phyloP scores from a whole-genome alignment of 2,797 vertebrate genomes.

The Sarcoramphus papa region DNA sequence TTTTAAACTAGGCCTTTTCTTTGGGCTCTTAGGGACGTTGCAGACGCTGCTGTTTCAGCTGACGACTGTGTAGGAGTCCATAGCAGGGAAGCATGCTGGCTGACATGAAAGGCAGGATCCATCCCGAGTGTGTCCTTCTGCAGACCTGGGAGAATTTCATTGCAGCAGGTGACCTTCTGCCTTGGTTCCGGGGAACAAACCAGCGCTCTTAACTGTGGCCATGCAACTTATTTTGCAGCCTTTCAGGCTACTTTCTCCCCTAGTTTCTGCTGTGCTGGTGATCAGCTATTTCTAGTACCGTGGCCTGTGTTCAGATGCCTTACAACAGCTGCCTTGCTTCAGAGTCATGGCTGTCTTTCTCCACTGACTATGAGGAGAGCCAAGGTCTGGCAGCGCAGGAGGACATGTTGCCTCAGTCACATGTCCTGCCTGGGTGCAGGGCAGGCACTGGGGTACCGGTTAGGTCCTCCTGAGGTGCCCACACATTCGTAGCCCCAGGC shows the following conservation, averaged over 20 bases:
- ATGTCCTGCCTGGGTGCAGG: neutral
- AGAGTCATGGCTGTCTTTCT: fast-evolving
- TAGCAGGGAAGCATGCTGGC: neutral
- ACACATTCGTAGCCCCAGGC: neutral
- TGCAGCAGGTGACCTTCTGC: neutral
- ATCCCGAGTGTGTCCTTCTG: neutral
- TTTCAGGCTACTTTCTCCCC: neutral
- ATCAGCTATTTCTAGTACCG: neutral
- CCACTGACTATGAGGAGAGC: neutral
- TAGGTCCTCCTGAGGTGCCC: no score
- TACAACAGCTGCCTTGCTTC: neutral
- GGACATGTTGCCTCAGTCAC: no score
- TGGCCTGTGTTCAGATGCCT: neutral
- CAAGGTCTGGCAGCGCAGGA: neutral
- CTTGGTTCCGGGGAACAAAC: neutral
- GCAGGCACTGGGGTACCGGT: neutral
- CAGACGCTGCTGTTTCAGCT: neutral
- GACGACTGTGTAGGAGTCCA: neutral
- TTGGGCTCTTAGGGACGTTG: neutral
- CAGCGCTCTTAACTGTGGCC: neutral
- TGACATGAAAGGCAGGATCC: neutral
- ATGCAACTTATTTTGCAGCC: neutral
- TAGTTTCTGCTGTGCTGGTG: neutral
- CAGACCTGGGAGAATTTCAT: no score
- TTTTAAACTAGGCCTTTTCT: neutral